Percentiles rank a stretch among this genome's conserved stretches.
Evolutionary conservation across 1,140 invertebrate genomes (phyloP).

Genomic region (Dolichoris vasculosae): DNA sequence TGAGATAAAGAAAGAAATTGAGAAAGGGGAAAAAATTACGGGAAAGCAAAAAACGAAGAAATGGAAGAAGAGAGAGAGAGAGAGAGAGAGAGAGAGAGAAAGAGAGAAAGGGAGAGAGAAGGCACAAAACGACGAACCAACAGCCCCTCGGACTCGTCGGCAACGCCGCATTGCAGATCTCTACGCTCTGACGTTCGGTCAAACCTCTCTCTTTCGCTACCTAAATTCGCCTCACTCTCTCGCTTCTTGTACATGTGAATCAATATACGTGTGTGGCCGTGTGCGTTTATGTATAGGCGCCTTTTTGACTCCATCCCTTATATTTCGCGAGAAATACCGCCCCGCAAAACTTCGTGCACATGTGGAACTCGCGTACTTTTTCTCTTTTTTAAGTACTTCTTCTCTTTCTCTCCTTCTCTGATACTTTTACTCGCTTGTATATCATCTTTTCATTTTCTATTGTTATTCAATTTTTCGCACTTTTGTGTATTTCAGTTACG

Average conservation of each 20-base stretch:
- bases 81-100: not conserved
- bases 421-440: too few species aligned
- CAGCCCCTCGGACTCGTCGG: constrained; percentile 60
- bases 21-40: too few species aligned
- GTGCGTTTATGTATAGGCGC: not conserved
- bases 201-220: constrained; percentile 30
- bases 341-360: not conserved
- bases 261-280: not conserved
- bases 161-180: constrained; percentile 74
- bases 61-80: not conserved
- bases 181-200: constrained; percentile 66
- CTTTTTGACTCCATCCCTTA: not conserved
- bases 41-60: too few species aligned
- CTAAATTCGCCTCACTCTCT: not conserved
- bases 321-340: not conserved
- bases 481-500: too few species aligned
- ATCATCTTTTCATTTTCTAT: too few species aligned
- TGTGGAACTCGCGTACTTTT: not conserved
- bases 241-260: constrained; percentile 25
- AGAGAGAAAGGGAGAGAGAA: not conserved
- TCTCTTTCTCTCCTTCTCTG: not conserved
- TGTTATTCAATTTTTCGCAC: too few species aligned
- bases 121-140: constrained; percentile 52
- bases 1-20: too few species aligned
- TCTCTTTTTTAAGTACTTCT: not conserved